These are phyloP conservation scores for Scolopax mira DNA, from an alignment of 2,113 vertebrate species.

Conservation along the genomic window DNA sequence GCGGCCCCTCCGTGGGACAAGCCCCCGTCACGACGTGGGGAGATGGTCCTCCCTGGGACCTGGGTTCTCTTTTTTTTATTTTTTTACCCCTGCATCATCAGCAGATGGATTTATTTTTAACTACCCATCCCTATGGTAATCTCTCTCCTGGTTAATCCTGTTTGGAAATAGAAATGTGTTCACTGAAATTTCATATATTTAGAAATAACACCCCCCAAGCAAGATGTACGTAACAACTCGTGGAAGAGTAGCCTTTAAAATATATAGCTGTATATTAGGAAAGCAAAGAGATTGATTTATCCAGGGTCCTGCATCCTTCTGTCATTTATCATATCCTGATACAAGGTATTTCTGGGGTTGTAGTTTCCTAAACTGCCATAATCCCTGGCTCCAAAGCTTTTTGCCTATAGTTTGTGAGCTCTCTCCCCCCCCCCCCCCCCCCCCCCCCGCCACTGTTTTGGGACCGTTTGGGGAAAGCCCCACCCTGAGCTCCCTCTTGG, in stretches of 20 bases:
- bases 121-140: background rate
- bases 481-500: background rate
- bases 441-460: accelerated
- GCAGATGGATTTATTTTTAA: background rate
- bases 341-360: background rate
- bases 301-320: background rate
- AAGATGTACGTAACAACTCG: background rate
- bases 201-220: background rate
- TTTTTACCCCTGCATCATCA: background rate
- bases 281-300: background rate
- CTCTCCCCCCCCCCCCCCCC: no score
- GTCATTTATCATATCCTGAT: accelerated
- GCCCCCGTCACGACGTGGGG: background rate
- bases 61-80: background rate
- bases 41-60: accelerated
- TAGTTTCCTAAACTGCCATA: background rate
- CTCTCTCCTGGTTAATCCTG: background rate
- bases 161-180: background rate
- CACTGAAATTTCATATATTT: background rate
- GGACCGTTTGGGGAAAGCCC: background rate
- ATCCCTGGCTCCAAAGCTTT: background rate
- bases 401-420: background rate
- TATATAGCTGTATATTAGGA: background rate
- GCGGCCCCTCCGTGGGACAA: background rate
- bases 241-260: background rate